phyloP scores from a whole-genome alignment of 2,797 vertebrate genomes.

The Syngnathus acus region DNA sequence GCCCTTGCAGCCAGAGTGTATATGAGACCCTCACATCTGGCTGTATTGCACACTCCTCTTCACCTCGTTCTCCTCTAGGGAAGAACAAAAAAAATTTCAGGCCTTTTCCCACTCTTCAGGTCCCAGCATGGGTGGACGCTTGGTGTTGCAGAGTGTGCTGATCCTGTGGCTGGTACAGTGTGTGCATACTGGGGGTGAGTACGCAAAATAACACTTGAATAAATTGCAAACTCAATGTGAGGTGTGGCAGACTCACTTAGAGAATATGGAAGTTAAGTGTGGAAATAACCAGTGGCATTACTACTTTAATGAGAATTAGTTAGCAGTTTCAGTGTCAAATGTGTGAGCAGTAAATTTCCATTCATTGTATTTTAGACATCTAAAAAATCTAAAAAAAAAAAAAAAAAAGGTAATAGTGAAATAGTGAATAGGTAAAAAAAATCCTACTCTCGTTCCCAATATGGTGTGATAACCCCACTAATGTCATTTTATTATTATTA shows the following conservation, averaged over 20 bases:
- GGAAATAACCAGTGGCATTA: too few species aligned
- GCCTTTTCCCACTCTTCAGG: conserved; percentile 10
- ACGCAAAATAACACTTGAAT: background rate
- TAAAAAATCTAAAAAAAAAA: too few species aligned
- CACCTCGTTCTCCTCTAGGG: conserved; percentile 5
- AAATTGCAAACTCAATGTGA: background rate
- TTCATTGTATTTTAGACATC: too few species aligned
- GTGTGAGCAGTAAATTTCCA: too few species aligned
- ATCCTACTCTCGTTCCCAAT: too few species aligned
- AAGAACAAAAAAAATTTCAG: background rate
- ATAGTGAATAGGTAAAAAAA: too few species aligned
- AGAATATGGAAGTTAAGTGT: too few species aligned
- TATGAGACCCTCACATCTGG: conserved; percentile 45
- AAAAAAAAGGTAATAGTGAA: too few species aligned
- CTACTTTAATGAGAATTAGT: too few species aligned
- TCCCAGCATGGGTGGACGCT: conserved; percentile 53
- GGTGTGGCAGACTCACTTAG: background rate
- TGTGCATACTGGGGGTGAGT: conserved; percentile 55
- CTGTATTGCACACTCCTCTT: conserved; percentile 17
- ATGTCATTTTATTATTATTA: background rate
- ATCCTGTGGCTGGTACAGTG: conserved; percentile 58
- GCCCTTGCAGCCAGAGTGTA: conserved; percentile 41
- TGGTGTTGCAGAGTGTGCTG: conserved; percentile 45
- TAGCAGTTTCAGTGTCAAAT: too few species aligned
- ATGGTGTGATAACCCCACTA: too few species aligned